Conservation (phyloP, 2,888 invertebrate species). For the Plebejus melissa region DNA sequence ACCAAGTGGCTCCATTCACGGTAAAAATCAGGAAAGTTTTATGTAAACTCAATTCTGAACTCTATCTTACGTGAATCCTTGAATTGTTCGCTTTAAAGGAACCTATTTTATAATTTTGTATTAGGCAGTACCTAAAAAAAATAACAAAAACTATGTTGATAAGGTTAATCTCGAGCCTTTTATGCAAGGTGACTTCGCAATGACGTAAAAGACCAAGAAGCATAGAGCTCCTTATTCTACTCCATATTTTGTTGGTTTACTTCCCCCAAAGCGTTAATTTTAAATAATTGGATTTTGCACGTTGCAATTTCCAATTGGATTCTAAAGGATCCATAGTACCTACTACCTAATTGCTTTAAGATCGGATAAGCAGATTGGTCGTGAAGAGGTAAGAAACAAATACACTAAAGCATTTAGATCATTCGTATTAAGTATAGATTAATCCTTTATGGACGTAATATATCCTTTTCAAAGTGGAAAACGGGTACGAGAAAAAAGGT, state of each 20-base stretch:
- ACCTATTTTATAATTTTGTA: neutral
- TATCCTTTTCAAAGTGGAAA: neutral
- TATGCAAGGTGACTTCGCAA: neutral
- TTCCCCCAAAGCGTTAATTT: neutral
- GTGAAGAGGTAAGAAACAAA: no score
- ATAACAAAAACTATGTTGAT: no score
- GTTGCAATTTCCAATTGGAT: no score
- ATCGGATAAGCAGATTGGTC: no score
- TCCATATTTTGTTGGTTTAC: no score
- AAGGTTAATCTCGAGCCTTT: neutral
- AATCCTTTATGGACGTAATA: neutral
- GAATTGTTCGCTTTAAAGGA: neutral
- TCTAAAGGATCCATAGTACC: no score
- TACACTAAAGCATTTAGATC: no score
- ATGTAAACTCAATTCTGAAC: neutral
- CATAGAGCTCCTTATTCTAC: neutral
- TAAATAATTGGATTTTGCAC: neutral
- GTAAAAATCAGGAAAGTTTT: constrained; percentile 10
- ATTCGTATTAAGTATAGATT: no score
- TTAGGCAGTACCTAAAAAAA: neutral
- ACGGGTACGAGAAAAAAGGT: constrained; percentile 1
- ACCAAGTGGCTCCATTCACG: neutral
- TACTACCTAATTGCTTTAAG: no score
- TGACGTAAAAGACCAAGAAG: neutral
- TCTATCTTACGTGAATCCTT: neutral